Base-by-base conservation (phyloP, 2,888 invertebrate genomes). In the Argynnis bischoffii region DNA sequence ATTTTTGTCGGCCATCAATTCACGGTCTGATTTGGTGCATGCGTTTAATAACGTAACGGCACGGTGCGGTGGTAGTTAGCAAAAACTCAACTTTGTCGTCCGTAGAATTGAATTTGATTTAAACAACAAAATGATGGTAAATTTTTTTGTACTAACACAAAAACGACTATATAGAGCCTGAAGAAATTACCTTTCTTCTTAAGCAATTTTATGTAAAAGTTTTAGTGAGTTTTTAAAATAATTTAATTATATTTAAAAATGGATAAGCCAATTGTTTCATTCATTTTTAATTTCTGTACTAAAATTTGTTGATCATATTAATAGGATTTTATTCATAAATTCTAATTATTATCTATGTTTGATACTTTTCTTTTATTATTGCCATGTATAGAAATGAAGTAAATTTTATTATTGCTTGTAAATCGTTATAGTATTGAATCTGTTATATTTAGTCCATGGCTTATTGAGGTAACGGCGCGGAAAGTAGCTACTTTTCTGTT, bases 401-500 rank as follows among this genome's bases (percentile, higher is more conserved):
- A n/a, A n/a, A 50, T 16, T 15, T 50, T 60, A 3, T 16, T 47
- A 48, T 31, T 26, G 11, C 11, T 18, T 3, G 46, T 18, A 26
- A 57, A 64, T 57, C 53, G 35, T 3, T 15, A 21, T 51, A 54
- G 21, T 55, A 48, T n/a, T 41, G 48, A 47, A 61, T 50, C 54
- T 46, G 8, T 18, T 31, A 55, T 16, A 61, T 48, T 55, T 60
- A 55, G 55, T 16, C 31, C 13, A 47, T n/a, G 35, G 59, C 31
- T 47, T 51, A 59, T 50, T 60, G 66, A 64, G 61, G 64, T 69
- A 71, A 64, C 69, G 66, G 73, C 50, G 70, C 77, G 80, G 79
- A 79, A 79, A 71, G 73, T 72, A 67, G 72, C 69, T 74, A 77
- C 77, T 80, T 78, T 76, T 75, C 75, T 75, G 72, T 71, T 76